Conservation (phyloP, 2,888 invertebrate genomes). For the Galerucella pusilla region DNA sequence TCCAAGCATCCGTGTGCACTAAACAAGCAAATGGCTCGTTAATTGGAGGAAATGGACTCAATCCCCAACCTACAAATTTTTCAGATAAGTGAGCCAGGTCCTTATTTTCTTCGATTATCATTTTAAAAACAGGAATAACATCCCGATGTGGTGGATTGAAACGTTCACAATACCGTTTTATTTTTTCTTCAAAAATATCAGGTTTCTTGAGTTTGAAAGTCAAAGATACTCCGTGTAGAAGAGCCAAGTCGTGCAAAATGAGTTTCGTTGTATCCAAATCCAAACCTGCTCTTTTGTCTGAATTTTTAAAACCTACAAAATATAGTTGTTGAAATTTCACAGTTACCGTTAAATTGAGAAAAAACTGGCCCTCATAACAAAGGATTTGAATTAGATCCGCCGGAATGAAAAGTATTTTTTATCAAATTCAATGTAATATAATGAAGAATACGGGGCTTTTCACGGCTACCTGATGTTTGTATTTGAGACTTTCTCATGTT, state of each 20-base stretch:
- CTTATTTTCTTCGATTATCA: conserved; percentile 29
- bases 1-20: conserved; percentile 71
- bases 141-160: not conserved
- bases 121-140: not conserved
- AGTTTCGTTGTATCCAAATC: conserved; percentile 65
- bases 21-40: conserved; percentile 64
- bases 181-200: conserved; percentile 58
- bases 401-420: no score
- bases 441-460: no score
- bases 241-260: conserved; percentile 66
- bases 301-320: conserved; percentile 64
- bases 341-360: no score
- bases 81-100: conserved; percentile 2
- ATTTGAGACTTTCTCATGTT: no score
- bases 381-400: no score
- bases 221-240: conserved; percentile 69
- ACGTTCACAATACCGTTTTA: conserved; percentile 56
- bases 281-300: conserved; percentile 65
- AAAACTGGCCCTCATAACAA: no score
- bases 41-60: not conserved
- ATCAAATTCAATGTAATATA: no score
- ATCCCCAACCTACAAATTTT: conserved; percentile 20
- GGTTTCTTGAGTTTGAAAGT: conserved; percentile 66
- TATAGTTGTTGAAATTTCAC: no score
- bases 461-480: no score